Percentiles rank a stretch among this genome's conserved stretches.
Conservation (phyloP, 1,140 invertebrate genomes). For the Solenopsis fugax region DNA sequence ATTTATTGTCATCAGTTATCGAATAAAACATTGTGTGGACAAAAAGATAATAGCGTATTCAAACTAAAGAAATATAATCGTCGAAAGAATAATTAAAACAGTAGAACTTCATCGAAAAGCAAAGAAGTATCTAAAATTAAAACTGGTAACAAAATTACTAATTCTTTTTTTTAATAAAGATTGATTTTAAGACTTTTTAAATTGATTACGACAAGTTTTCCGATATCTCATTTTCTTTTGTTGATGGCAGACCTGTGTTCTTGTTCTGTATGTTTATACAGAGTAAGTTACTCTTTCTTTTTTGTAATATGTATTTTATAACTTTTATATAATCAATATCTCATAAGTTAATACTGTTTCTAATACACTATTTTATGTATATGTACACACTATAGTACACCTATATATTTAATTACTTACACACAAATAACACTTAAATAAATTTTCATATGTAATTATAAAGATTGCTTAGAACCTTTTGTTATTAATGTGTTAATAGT, state of each 20-base stretch:
- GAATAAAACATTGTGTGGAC: not conserved
- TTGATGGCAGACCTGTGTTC: not conserved
- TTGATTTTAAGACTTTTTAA: no score
- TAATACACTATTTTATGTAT: not conserved
- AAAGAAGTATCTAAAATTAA: no score
- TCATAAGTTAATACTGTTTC: not conserved
- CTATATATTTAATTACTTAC: no score
- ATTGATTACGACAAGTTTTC: no score
- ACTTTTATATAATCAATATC: not conserved
- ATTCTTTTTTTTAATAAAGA: no score
- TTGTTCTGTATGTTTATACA: not conserved
- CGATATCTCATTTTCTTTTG: no score
- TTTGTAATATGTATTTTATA: slow-evolving; percentile 11
- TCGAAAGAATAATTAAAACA: not conserved
- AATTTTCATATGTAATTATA: no score
- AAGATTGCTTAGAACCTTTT: not conserved
- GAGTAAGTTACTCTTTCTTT: slow-evolving; percentile 4
- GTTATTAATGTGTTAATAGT: slow-evolving; percentile 6
- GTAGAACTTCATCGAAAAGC: no score
- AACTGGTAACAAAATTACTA: no score
- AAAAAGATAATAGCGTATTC: not conserved
- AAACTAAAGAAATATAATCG: not conserved
- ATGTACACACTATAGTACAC: no score
- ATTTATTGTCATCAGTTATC: slow-evolving; percentile 20
- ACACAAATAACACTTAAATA: not conserved